Base-by-base conservation (phyloP, 2,797 vertebrate genomes). In the Peromyscus aztecus region DNA sequence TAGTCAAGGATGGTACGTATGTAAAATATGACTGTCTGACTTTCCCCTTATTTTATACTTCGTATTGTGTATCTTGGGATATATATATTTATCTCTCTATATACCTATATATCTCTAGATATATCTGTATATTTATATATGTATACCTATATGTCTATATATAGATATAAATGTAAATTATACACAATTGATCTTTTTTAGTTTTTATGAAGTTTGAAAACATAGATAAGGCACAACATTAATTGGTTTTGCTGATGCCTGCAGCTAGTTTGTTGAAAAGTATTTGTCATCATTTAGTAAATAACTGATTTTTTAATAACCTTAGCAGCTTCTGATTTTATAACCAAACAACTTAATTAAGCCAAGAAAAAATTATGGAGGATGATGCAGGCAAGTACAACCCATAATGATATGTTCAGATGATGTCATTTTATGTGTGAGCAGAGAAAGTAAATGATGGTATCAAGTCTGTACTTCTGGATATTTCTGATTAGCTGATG, bases 241-340 rank as follows among this genome's bases (percentile, higher is more conserved):
- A 89, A 57, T 89, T 95, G 46, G 71, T 76, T 76, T 69, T 87
- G 29, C 27, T 90, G 57, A 67, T 91, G 11, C 34, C 57, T 94
- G 6, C 12, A 65, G 8, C 55, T 19, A 63, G 61, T 83, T 92
- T 95, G 23, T 17, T 87, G 8, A 59, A 46, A 67, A 34, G 2
- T 81, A 69, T 65, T 63, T 95, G 40, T 78, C 73, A 55, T n/a
- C 10, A 16, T 83, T 91, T 19, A 90, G 23, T 80, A 75, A 87
- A 61, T 91, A 96, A 13, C 49, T 59, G 52, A 81, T 27, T 40
- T 16, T 86, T 93, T n/a, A 84, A n/a, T 52, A 81, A 27, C 71
- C 11, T 21, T 57, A 83, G 37, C 61, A 84, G 14, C 4, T 71
- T n/a, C 10, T n/a, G 17, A n/a, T 65, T 96, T 91, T 96, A 21